phyloP scores from a whole-genome alignment of 30 jellyfish, hydroid and myxozoan species.

The Turritopsis dohrnii region DNA sequence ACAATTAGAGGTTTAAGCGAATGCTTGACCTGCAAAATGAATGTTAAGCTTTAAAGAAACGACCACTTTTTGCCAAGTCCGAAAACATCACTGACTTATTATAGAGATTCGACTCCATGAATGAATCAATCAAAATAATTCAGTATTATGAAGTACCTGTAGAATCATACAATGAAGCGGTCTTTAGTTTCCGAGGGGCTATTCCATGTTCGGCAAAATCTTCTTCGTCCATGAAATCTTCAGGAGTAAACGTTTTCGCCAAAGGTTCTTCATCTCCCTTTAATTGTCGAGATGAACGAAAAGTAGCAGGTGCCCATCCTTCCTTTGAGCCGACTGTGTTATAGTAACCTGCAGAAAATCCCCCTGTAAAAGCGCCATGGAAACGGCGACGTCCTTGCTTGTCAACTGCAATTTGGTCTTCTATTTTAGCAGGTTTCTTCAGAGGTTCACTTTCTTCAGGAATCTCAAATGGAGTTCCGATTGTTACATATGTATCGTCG shows the following conservation, averaged over 20 bases:
- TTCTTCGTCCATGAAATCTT: conserved; percentile 98
- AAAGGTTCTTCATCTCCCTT: conserved; percentile 29
- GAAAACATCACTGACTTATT: too few relatives aligned
- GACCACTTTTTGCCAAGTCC: too few relatives aligned
- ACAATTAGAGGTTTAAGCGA: too few relatives aligned
- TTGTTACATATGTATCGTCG: conserved; percentile 39
- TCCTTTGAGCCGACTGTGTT: conserved; percentile 95
- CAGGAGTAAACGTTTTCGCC: conserved; percentile 47
- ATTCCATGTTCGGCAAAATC: conserved; percentile 93
- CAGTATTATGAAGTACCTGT: conserved; percentile 7
- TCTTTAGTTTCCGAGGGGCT: conserved; percentile 73
- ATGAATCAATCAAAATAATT: too few relatives aligned
- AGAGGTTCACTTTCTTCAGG: conserved; percentile 68
- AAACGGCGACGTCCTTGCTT: conserved; percentile 90
- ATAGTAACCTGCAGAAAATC: conserved; percentile 97
- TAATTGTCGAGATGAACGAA: conserved; percentile 73
- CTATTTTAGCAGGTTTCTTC: conserved; percentile 52
- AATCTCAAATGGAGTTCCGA: conserved; percentile 78
- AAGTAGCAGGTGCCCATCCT: conserved; percentile 97
- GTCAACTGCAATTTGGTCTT: conserved; percentile 85
- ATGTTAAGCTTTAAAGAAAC: too few relatives aligned
- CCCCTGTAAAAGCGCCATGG: conserved; percentile 99
- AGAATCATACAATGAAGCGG: conserved; percentile 49
- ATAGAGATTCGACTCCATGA: too few relatives aligned
- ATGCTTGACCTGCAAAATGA: too few relatives aligned